Conservation (phyloP, 2,888 invertebrate genomes). For the Meliscaeva auricollis region DNA sequence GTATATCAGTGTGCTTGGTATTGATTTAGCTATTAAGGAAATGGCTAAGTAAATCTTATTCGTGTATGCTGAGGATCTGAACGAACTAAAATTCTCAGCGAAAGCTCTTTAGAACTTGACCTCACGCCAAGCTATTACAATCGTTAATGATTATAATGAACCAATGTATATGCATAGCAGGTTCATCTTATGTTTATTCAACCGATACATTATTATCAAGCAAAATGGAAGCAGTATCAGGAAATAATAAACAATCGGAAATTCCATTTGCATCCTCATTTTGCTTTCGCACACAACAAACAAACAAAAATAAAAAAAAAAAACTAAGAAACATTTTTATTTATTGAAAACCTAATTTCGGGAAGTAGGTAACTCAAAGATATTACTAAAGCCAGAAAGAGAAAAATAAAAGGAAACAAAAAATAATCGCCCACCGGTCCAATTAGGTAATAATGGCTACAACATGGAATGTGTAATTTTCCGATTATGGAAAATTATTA, state of each 20-base stretch:
- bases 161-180: slow-evolving; percentile 11
- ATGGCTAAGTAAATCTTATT: no score
- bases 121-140: not conserved
- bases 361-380: slow-evolving; percentile 28
- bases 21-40: no score
- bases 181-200: slow-evolving; percentile 41
- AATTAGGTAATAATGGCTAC: slow-evolving; percentile 69
- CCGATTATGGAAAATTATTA: slow-evolving; percentile 69
- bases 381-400: not conserved
- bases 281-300: not conserved
- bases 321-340: slow-evolving; percentile 25
- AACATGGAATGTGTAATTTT: slow-evolving; percentile 69
- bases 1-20: no score
- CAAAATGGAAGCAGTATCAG: slow-evolving; percentile 25
- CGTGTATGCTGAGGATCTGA: no score
- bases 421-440: slow-evolving; percentile 44
- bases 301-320: no score
- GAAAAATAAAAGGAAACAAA: slow-evolving; percentile 3
- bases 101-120: not conserved
- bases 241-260: slow-evolving; percentile 50
- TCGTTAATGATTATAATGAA: slow-evolving; percentile 17
- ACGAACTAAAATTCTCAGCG: not conserved
- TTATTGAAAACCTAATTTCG: slow-evolving; percentile 27
- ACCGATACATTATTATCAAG: slow-evolving; percentile 42
- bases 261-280: slow-evolving; percentile 39